A percentile compares a stretch with the other conserved stretches of the same genome.
These are phyloP conservation scores for Muntiacus reevesi DNA, from an alignment of 2,113 vertebrate species.

Conservation along the genomic window DNA sequence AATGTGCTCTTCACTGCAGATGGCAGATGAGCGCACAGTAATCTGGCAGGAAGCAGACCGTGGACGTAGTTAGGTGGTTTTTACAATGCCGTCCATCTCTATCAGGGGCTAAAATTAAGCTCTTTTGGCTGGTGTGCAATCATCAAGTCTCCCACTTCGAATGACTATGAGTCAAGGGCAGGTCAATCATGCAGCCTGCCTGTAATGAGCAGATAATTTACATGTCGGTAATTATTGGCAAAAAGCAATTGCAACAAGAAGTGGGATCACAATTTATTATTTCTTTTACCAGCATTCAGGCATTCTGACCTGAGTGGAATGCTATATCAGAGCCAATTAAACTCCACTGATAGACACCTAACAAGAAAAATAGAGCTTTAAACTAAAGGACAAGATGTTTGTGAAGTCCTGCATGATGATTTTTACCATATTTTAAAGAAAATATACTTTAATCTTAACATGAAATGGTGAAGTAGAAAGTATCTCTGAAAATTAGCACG, in stretches of 20 bases:
- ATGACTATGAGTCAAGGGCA: slow-evolving; percentile 12
- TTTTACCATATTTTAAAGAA: background rate
- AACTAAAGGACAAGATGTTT: background rate
- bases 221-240: slow-evolving; percentile 43
- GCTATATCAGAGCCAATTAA: background rate
- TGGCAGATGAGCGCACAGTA: rapidly evolving
- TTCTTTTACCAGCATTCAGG: background rate
- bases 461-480: slow-evolving; percentile 1
- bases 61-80: background rate
- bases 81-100: background rate
- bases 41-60: background rate
- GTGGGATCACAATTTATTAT: background rate
- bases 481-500: background rate
- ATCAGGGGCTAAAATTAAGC: background rate
- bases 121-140: background rate
- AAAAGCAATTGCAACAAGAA: slow-evolving; percentile 29
- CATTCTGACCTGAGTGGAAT: slow-evolving; percentile 25
- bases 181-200: slow-evolving; percentile 34
- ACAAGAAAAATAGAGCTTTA: slow-evolving; percentile 18
- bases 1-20: rapidly evolving
- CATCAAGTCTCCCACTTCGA: background rate
- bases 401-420: background rate
- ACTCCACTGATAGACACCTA: background rate
- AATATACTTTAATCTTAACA: slow-evolving; percentile 26
- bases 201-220: slow-evolving; percentile 51